Evolutionary conservation across 2,113 vertebrate genomes (phyloP).

Genomic region (Lycocorax pyrrhopterus): DNA sequence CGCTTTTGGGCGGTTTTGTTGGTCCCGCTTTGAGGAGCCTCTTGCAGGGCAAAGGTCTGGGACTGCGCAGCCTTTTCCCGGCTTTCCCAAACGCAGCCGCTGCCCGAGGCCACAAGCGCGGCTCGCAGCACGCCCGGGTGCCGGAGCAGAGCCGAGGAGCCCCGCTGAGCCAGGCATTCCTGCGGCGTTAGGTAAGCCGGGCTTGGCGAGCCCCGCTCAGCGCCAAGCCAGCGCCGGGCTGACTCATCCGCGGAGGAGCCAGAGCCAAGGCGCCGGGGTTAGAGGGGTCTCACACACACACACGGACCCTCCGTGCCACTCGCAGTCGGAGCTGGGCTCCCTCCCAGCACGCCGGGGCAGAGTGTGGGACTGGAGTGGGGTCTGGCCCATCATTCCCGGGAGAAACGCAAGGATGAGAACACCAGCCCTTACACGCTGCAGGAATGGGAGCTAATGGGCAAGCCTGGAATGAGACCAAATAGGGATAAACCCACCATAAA

Average conservation of each 20-base stretch:
- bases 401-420: not conserved
- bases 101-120: not conserved
- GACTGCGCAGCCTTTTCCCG: fast-evolving
- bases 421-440: not conserved
- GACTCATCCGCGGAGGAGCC: not conserved
- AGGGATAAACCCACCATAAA: not conserved
- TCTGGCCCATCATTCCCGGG: fast-evolving
- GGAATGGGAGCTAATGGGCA: not conserved
- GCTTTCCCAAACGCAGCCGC: not conserved
- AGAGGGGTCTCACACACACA: not conserved
- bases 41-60: not conserved
- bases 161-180: conserved; percentile 18
- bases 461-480: not conserved
- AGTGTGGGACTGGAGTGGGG: not conserved
- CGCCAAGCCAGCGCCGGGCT: not conserved
- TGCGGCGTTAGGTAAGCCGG: not conserved
- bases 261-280: not conserved
- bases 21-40: not conserved
- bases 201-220: not conserved
- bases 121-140: not conserved
- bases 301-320: not conserved
- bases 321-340: not conserved
- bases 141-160: not conserved
- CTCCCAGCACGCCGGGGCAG: not conserved
- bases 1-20: fast-evolving